Evolutionary conservation across 2,797 vertebrate species (phyloP).

Genomic region (Pangasius mekongensis): DNA sequence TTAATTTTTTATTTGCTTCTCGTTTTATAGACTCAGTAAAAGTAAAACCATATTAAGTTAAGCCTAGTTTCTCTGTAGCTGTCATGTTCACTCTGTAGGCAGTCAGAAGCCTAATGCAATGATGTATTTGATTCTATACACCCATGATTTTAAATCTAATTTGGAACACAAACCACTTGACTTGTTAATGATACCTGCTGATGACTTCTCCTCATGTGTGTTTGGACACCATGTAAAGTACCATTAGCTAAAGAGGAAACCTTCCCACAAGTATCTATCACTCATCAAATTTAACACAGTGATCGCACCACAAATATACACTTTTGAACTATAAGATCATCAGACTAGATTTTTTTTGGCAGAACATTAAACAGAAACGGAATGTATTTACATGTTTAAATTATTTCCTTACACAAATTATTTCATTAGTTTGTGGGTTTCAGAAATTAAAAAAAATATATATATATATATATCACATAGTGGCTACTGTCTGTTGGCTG

Average conservation of each 20-base stretch:
- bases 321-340: background rate
- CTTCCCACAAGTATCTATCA: background rate
- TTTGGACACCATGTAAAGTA: slow-evolving; percentile 5
- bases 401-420: background rate
- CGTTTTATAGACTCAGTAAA: background rate
- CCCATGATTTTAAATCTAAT: slow-evolving; percentile 13
- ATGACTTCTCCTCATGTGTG: slow-evolving; percentile 24
- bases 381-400: background rate
- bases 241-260: slow-evolving; percentile 55
- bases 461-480: background rate
- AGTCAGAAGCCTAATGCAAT: background rate
- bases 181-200: slow-evolving; percentile 25
- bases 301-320: background rate
- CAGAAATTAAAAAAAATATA: background rate
- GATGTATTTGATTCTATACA: background rate
- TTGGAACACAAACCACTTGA: slow-evolving; percentile 19
- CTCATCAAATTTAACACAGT: background rate
- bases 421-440: background rate
- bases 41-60: background rate
- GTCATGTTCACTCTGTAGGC: background rate
- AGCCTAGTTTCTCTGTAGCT: background rate
- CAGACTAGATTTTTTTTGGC: background rate
- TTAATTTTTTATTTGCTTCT: background rate
- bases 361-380: background rate
- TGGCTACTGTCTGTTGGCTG: background rate